Conservation (phyloP, 2,888 invertebrate species). For the Drosophila kuntzei region DNA sequence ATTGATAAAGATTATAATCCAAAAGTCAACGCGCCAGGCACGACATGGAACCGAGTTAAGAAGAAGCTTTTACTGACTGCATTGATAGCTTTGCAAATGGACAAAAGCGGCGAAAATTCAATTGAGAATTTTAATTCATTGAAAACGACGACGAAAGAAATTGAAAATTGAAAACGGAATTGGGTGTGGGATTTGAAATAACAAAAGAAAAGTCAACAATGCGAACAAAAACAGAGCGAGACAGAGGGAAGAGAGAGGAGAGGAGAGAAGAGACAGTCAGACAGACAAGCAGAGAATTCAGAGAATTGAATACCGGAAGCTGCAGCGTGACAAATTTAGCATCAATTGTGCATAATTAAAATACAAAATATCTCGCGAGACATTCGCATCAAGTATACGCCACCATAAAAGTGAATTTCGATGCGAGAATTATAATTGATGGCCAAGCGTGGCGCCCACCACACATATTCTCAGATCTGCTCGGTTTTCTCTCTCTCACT, state of each 20-base stretch:
- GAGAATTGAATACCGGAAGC: constrained; percentile 65
- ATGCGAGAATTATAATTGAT: constrained; percentile 66
- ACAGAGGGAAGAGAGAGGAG: constrained; percentile 1
- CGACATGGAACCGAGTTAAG: constrained; percentile 41
- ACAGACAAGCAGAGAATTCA: constrained; percentile 20
- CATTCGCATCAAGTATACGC: constrained; percentile 71
- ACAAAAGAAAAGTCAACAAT: constrained; percentile 36
- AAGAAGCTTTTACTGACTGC: constrained; percentile 29
- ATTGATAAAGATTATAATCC: constrained; percentile 58
- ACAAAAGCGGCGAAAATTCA: constrained; percentile 59
- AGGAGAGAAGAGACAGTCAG: background rate
- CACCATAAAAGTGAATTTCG: constrained; percentile 64
- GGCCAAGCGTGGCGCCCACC: constrained; percentile 41
- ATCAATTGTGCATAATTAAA: constrained; percentile 71
- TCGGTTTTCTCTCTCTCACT: constrained; percentile 9
- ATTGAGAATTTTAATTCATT: constrained; percentile 69
- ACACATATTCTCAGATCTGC: constrained; percentile 6
- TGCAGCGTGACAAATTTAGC: constrained; percentile 72
- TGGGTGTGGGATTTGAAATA: constrained; percentile 26
- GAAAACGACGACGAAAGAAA: constrained; percentile 32
- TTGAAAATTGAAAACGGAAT: constrained; percentile 56
- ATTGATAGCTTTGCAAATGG: constrained; percentile 52
- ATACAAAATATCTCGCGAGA: constrained; percentile 41
- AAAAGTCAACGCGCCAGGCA: constrained; percentile 54
- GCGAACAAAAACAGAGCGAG: constrained; percentile 4